Evolutionary conservation across 2,113 vertebrate genomes (phyloP).

Genomic region (Eubucco bourcierii): DNA sequence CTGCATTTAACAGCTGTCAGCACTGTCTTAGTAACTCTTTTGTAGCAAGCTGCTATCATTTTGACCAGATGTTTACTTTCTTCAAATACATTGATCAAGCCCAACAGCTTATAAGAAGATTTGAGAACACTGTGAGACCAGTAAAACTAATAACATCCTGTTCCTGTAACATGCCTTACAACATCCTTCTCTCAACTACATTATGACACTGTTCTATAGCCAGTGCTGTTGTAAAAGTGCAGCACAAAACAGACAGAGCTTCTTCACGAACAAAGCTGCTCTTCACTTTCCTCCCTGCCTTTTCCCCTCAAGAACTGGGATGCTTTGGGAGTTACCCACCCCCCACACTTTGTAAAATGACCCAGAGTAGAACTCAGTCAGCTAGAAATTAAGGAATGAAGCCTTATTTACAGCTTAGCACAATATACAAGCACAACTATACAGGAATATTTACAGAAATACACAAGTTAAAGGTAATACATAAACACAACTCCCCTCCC

Average conservation of each 20-base stretch:
- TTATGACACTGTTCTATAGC: neutral
- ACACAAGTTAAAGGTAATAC: too few relatives aligned
- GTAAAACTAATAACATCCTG: neutral
- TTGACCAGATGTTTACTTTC: slow-evolving; percentile 29
- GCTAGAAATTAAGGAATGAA: too few relatives aligned
- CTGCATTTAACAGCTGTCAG: slow-evolving; percentile 43
- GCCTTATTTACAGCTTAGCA: too few relatives aligned
- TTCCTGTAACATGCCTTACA: neutral
- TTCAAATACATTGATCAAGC: neutral
- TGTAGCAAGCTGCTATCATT: neutral
- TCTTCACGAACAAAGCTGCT: neutral
- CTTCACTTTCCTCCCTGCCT: neutral
- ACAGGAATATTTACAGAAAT: too few relatives aligned
- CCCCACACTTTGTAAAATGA: too few relatives aligned
- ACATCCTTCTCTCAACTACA: neutral
- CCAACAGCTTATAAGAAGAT: neutral
- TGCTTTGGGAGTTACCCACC: too few relatives aligned
- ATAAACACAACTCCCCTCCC: too few relatives aligned
- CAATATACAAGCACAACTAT: too few relatives aligned
- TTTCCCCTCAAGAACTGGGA: neutral
- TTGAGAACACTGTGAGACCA: neutral
- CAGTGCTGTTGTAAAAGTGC: neutral
- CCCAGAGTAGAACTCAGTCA: too few relatives aligned
- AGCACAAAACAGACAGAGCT: neutral
- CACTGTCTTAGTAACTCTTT: neutral